These are phyloP conservation scores for Orientallactaga sibirica DNA, from an alignment of 2,797 vertebrate species.

Conservation along the genomic window DNA sequence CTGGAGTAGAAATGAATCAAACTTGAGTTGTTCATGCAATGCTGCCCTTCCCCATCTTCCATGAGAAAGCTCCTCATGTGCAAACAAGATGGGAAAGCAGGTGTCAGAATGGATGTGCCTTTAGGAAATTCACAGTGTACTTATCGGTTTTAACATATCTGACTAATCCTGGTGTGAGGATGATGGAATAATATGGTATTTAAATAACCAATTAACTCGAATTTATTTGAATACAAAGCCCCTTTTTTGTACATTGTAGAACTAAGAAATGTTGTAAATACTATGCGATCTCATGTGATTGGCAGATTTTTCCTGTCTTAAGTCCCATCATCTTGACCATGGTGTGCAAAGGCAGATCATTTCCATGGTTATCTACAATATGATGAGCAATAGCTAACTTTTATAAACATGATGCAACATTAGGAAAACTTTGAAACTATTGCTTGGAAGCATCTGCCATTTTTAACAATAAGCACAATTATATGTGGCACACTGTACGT, in stretches of 20 bases:
- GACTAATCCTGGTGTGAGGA: not conserved
- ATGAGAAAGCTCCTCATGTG: not conserved
- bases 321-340: not conserved
- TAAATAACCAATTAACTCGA: not conserved
- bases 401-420: not conserved
- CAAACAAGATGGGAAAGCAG: not conserved
- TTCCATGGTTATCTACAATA: not conserved
- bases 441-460: not conserved
- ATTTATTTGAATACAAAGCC: not conserved
- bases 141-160: not conserved
- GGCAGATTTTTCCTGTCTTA: not conserved
- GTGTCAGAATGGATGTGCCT: not conserved
- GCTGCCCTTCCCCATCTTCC: not conserved
- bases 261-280: not conserved
- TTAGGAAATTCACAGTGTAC: not conserved
- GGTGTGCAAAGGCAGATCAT: not conserved
- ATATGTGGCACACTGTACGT: not conserved
- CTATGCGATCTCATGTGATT: not conserved
- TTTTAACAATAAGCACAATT: not conserved
- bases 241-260: not conserved
- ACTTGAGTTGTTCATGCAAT: not conserved
- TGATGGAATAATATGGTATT: not conserved
- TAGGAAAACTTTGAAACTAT: not conserved
- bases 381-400: slow-evolving; percentile 3
- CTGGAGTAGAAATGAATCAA: not conserved